Evolutionary conservation across 2,888 invertebrate species (phyloP), one percentile per base, ranked within the genome.

Genomic region (Philaethria dido): DNA sequence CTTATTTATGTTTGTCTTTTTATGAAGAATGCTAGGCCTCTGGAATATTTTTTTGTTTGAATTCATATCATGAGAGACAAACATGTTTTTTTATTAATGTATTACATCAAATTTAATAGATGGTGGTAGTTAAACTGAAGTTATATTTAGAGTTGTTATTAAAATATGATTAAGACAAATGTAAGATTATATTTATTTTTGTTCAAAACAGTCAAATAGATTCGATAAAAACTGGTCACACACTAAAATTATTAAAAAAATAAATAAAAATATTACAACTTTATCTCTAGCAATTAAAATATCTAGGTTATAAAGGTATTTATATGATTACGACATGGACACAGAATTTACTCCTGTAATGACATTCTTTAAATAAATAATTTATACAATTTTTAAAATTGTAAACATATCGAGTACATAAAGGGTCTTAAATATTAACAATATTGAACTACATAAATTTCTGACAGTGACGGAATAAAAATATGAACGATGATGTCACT

Each of bases 1-100:
- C 33, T 73, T 64, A 50, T 62, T 66, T 33, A 67, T 69, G 67
- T 85, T 88, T 11, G 82, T 61, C 69, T 84, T 89, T 71, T 79
- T 86, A 67, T 92, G 79, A 25, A 92, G 81, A 69, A 92, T 92
- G 74, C 92, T 92, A 63, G 92, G 92, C 73, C 90, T 92, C 72
- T 88, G 87, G 73, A 86, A 86, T 69, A 80, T 81, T 75, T 85
- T 90, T 71, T 84, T 89, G 50, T 71, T 72, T 57, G 77, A 73
- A 73, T 80, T 81, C 71, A 77, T 84, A 68, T 88, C 84, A 72
- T 84, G 82, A 62, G 88, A 80, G 55, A 84, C 80, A 79, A 88
- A 89, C 90, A 92, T 90, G 69, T 70, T 81, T 70, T 33, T 45
- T 45, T 25, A 14, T 9, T 42, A 45, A 33, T 13, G 11, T 33